Conservation (phyloP, 2,113 vertebrate species). For the Girardinichthys multiradiatus region DNA sequence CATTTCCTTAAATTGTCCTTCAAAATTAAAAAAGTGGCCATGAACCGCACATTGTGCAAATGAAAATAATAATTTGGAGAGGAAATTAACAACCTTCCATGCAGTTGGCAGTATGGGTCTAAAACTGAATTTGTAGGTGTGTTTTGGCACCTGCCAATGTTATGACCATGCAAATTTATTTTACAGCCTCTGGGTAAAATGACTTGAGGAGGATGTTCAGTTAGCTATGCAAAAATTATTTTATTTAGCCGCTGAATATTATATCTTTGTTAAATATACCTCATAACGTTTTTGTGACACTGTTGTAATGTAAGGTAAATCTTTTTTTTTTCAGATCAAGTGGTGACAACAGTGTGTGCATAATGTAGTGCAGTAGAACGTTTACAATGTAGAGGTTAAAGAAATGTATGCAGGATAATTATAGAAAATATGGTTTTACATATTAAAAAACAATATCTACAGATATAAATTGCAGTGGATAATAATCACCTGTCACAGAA, state of each 20-base stretch:
- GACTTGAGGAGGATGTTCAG: neutral
- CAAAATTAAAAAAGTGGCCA: neutral
- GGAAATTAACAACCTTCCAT: neutral
- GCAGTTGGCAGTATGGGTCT: neutral
- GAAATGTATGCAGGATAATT: too few species aligned
- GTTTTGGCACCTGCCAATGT: neutral
- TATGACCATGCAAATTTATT: neutral
- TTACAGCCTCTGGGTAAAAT: neutral
- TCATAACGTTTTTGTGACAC: neutral
- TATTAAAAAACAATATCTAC: too few species aligned
- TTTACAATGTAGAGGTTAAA: too few species aligned
- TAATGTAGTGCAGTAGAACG: too few species aligned
- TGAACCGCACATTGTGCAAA: neutral
- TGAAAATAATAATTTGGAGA: conserved; percentile 3
- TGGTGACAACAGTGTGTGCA: too few species aligned
- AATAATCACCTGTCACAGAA: too few species aligned
- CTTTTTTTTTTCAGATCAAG: too few species aligned
- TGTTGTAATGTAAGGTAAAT: neutral
- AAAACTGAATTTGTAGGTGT: neutral
- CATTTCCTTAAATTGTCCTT: neutral
- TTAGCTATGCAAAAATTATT: neutral
- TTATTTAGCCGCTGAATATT: neutral
- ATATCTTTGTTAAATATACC: neutral
- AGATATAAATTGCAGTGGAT: too few species aligned
- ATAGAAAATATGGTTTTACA: too few species aligned